Evolutionary conservation across 1,140 invertebrate species (phyloP).

Genomic region (Mactra quadrangularis): DNA sequence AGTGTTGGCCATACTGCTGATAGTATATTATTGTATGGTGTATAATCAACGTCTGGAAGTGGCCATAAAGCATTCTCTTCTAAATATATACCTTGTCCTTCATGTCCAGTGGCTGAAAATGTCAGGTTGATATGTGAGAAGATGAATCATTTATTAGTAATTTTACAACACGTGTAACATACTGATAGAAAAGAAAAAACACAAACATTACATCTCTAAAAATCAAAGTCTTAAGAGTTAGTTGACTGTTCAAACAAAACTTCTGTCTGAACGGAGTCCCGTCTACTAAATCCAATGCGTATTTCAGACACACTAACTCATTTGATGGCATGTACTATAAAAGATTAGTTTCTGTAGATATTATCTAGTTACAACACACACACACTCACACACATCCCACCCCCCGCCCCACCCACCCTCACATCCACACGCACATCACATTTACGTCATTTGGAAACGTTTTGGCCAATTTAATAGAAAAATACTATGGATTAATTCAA

Average conservation of each 20-base stretch:
- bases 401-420: too few relatives aligned
- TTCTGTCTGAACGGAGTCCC: neutral
- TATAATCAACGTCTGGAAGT: slow-evolving; percentile 40
- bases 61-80: slow-evolving; percentile 39
- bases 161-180: neutral
- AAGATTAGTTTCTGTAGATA: too few relatives aligned
- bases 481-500: neutral
- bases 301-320: too few relatives aligned
- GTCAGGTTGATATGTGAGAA: neutral
- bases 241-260: neutral
- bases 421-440: too few relatives aligned
- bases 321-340: too few relatives aligned
- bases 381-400: too few relatives aligned
- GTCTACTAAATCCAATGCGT: neutral
- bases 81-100: slow-evolving; percentile 27
- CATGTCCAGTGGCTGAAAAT: slow-evolving; percentile 8
- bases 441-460: neutral
- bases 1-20: slow-evolving; percentile 52
- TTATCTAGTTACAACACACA: too few relatives aligned
- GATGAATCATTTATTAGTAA: neutral
- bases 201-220: neutral
- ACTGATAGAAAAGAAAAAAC: neutral
- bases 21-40: slow-evolving; percentile 44
- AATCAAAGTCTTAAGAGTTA: neutral
- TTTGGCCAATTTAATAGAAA: neutral